Base-by-base conservation (phyloP, 2,797 vertebrate species). In the Poecilia velifera region DNA sequence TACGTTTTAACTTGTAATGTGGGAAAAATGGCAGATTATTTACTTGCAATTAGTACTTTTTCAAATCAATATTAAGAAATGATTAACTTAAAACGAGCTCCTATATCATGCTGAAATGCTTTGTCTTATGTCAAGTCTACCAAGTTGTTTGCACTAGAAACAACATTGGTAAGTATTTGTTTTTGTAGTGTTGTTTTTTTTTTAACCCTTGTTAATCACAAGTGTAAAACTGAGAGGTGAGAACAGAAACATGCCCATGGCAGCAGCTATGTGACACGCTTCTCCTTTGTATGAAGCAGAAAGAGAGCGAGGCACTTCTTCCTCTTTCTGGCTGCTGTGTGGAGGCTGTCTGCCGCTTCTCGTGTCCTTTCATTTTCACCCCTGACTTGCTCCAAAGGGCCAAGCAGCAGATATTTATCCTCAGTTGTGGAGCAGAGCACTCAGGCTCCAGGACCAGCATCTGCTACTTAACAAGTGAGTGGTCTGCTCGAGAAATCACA, bases 251-350 rank as follows among this genome's bases (percentile, higher is more conserved):
- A 76, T 88, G 75, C 84, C 72, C 68, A 75, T 73, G 49, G 49
- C 80, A 68, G 59, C 78, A 73, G 70, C 76, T 79, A 55, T 57
- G 66, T 84, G 39, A 53, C 79, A 83, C 78, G 82, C 73, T 90
- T 90, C 76, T 84, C 81, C 82, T 88, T 83, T 84, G 70, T 78
- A 47, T 86, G 77, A 84, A 81, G 84, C 86, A 14, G 59, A 20
- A 41, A 9, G 36, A 85, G 85, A 36, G 18, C 84, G 81, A 86
- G 84, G 84, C 81, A 73, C 45, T 78, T 91, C 90, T 94, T 93
- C 93, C 91, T 91, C 88, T 89, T 91, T 86, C 84, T 91, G 84
- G 53, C 87, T 86, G 76, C 83, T 81, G 87, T 59, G 68, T 78
- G 57, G 76, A 91, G 76, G 82, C 80, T 79, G 82, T 66, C 72